A percentile compares a stretch with the other conserved stretches of the same genome.
phyloP scores from a whole-genome alignment of 2,888 invertebrate species.

The Stenoptilia bipunctidactyla region DNA sequence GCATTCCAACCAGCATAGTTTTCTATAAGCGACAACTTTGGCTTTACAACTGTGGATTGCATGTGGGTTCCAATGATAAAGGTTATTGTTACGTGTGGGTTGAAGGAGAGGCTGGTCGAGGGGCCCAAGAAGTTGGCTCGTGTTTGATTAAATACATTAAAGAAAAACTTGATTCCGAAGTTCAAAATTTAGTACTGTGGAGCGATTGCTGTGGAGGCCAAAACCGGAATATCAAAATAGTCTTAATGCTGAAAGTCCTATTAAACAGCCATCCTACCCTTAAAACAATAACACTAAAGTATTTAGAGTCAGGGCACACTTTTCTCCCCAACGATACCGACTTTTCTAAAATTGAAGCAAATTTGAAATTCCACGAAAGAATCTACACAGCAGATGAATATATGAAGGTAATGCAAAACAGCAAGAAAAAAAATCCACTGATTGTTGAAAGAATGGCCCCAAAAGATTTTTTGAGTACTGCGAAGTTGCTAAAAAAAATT shows the following conservation, averaged over 20 bases:
- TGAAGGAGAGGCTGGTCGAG: constrained; percentile 13
- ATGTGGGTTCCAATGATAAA: constrained; percentile 9
- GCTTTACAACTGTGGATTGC: constrained; percentile 14
- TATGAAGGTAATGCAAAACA: background rate
- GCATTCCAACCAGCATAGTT: constrained; percentile 13
- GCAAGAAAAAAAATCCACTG: constrained; percentile 1
- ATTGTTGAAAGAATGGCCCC: constrained; percentile 1
- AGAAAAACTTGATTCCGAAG: background rate
- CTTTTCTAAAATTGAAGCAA: constrained; percentile 2
- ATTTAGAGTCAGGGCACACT: constrained; percentile 1
- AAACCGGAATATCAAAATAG: constrained; percentile 5
- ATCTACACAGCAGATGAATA: constrained; percentile 4
- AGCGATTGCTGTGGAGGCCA: constrained; percentile 9
- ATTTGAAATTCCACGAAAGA: constrained; percentile 1
- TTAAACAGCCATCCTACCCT: background rate
- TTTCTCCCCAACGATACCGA: constrained; percentile 1
- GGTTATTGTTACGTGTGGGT: constrained; percentile 11
- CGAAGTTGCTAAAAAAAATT: background rate
- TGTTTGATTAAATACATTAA: constrained; percentile 11
- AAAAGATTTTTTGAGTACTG: background rate
- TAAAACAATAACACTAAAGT: background rate
- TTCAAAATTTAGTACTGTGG: constrained; percentile 10
- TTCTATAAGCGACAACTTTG: constrained; percentile 15
- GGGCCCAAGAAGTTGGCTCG: constrained; percentile 14
- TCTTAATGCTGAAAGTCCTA: constrained; percentile 2